Evolutionary conservation across 2,888 invertebrate genomes (phyloP).

Genomic region (Furcula furcula): DNA sequence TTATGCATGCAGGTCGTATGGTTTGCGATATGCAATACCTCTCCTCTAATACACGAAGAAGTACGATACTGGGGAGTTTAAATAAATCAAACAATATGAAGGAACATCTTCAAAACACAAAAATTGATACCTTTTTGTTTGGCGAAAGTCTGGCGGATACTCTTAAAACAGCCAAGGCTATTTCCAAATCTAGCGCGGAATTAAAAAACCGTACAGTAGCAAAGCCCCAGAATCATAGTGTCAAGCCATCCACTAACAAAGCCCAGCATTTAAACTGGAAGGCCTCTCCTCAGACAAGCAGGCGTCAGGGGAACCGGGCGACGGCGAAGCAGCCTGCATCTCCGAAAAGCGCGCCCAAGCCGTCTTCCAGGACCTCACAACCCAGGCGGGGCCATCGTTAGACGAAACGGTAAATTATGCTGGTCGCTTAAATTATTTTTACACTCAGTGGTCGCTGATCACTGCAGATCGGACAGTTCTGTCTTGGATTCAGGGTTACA

Average conservation of each 20-base stretch:
- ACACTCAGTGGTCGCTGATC: not conserved
- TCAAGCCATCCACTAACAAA: too few species aligned
- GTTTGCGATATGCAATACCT: constrained; percentile 13
- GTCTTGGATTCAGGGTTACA: constrained; percentile 6
- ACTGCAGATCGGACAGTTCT: constrained; percentile 2
- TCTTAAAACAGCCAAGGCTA: constrained; percentile 5
- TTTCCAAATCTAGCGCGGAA: constrained; percentile 1
- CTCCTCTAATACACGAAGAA: too few species aligned
- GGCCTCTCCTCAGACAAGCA: constrained; percentile 3
- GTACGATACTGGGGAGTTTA: not conserved
- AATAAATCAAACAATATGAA: too few species aligned
- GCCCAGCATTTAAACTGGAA: constrained; percentile 7
- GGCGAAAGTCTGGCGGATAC: constrained; percentile 3
- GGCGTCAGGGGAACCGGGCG: constrained; percentile 1
- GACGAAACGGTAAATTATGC: constrained; percentile 2
- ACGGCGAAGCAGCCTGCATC: constrained; percentile 1
- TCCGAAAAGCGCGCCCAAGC: not conserved
- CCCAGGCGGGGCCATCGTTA: not conserved
- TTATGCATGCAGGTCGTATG: constrained; percentile 17
- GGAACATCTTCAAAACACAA: not conserved
- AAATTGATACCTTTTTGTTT: constrained; percentile 2
- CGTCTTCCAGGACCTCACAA: constrained; percentile 1
- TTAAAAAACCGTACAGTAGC: not conserved
- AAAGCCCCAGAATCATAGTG: not conserved
- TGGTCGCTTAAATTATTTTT: constrained; percentile 1